phyloP scores from a whole-genome alignment of 2,888 invertebrate genomes.

The Aelia acuminata region DNA sequence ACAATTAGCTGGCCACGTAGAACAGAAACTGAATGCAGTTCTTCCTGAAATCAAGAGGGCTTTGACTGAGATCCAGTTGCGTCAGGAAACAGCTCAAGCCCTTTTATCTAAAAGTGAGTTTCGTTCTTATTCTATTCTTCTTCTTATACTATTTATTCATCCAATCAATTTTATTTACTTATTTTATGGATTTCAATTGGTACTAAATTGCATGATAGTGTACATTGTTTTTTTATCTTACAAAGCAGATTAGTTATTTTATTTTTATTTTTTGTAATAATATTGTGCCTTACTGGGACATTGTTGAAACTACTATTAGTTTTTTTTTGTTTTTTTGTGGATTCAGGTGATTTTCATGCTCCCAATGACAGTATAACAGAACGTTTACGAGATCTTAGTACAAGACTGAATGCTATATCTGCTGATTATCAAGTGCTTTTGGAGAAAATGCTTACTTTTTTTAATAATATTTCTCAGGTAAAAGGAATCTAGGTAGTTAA shows the following conservation, averaged over 20 bases:
- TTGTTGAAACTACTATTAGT: background rate
- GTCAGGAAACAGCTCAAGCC: slow-evolving; percentile 78
- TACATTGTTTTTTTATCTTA: background rate
- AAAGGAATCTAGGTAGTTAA: slow-evolving; percentile 63
- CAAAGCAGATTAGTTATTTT: background rate
- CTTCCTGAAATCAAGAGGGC: slow-evolving; percentile 76
- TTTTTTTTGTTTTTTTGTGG: background rate
- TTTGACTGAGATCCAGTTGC: slow-evolving; percentile 77
- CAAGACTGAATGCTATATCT: slow-evolving; percentile 77
- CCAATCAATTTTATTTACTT: background rate
- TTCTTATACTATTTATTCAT: background rate
- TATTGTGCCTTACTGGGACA: too few species aligned
- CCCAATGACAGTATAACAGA: slow-evolving; percentile 76
- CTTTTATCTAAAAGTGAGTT: slow-evolving; percentile 75
- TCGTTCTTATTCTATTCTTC: background rate
- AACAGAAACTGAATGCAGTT: slow-evolving; percentile 74
- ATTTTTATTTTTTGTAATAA: background rate
- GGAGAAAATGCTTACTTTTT: slow-evolving; percentile 80
- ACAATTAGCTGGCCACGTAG: slow-evolving; percentile 74
- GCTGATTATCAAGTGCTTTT: slow-evolving; percentile 81
- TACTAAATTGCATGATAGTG: background rate
- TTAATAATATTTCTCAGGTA: slow-evolving; percentile 77
- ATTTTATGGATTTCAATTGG: background rate
- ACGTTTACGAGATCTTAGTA: slow-evolving; percentile 78
- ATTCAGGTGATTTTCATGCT: slow-evolving; percentile 70